Percentiles rank a stretch among this genome's conserved stretches.
phyloP scores from a whole-genome alignment of 2,797 vertebrate species.

The Sphaeramia orbicularis region DNA sequence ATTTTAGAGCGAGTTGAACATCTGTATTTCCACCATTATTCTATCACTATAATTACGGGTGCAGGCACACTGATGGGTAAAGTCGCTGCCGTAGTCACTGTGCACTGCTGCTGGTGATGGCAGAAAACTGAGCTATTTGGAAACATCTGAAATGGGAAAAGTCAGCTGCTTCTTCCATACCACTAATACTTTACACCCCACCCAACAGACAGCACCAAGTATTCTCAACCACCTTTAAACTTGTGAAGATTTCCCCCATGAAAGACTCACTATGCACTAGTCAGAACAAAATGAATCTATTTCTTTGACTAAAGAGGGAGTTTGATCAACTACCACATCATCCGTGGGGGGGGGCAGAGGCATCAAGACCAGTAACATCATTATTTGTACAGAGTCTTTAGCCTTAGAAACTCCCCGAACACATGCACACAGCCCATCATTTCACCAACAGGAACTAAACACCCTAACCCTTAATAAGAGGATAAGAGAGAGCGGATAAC shows the following conservation, averaged over 20 bases:
- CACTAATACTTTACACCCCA: conserved; percentile 3
- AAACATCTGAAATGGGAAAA: conserved; percentile 30
- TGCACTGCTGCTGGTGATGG: conserved; percentile 10
- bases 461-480: conserved; percentile 19
- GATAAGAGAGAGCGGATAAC: conserved; percentile 39
- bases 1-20: conserved; percentile 52
- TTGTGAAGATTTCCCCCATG: conserved; percentile 3
- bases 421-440: conserved; percentile 54
- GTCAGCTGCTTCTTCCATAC: conserved; percentile 11
- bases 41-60: conserved; percentile 55
- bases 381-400: conserved; percentile 57
- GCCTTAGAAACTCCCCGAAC: conserved; percentile 46
- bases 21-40: conserved; percentile 60
- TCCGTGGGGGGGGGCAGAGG: conserved; percentile 37
- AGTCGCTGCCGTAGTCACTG: conserved; percentile 27
- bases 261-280: conserved; percentile 6
- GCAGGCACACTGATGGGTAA: conserved; percentile 37
- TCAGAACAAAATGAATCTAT: conserved; percentile 27
- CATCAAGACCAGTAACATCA: conserved; percentile 57
- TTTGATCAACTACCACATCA: conserved; percentile 49
- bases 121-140: conserved; percentile 27
- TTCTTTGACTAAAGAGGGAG: conserved; percentile 29
- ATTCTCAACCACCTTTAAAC: conserved; percentile 40
- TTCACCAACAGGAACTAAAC: conserved; percentile 43
- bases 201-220: conserved; percentile 20